Evolutionary conservation across 2,797 vertebrate species (phyloP).

Genomic region (Pipistrellus pipistrellus): DNA sequence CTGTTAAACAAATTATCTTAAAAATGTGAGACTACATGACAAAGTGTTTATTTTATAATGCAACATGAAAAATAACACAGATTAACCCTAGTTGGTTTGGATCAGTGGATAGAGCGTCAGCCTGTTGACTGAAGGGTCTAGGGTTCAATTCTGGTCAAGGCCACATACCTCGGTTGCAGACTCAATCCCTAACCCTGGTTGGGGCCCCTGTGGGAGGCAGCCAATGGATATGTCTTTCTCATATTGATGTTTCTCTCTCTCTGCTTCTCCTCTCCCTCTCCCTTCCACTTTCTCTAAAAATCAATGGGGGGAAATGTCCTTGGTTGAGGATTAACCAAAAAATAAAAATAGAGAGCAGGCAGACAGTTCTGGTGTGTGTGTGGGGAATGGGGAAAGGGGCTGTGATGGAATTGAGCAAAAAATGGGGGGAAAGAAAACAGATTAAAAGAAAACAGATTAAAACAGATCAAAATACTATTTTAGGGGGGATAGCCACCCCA

Average conservation of each 20-base stretch:
- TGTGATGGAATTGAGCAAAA: too few relatives aligned
- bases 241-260: not conserved
- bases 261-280: not conserved
- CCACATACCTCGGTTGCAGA: too few relatives aligned
- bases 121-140: too few relatives aligned
- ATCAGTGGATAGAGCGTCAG: too few relatives aligned
- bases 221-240: too few relatives aligned
- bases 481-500: not conserved
- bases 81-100: not conserved
- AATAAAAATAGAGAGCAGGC: not conserved
- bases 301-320: not conserved
- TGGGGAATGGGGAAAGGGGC: too few relatives aligned
- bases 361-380: too few relatives aligned
- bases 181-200: too few relatives aligned
- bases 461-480: not conserved
- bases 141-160: too few relatives aligned
- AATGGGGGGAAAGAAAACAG: not conserved
- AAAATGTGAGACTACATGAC: not conserved
- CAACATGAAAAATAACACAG: constrained; percentile 39
- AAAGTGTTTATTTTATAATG: not conserved
- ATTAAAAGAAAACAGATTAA: constrained; percentile 6
- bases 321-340: not conserved
- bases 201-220: too few relatives aligned
- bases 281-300: not conserved
- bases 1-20: constrained; percentile 36